Conservation (phyloP, 2,888 invertebrate genomes). For the Arrhopalites spinosus region DNA sequence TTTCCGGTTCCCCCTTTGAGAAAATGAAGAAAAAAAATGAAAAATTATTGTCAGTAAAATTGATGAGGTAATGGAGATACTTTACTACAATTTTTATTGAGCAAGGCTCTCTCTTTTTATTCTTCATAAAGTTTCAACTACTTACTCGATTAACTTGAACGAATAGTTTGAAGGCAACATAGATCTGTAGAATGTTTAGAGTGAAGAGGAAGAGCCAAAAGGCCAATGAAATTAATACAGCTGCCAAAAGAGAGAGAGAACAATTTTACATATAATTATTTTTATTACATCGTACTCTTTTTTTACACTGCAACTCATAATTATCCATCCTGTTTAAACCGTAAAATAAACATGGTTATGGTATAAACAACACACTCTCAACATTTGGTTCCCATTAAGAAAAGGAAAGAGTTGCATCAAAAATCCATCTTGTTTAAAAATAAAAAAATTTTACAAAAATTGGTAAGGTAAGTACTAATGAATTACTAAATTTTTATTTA, state of each 20-base stretch:
- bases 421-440: neutral
- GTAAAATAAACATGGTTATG: too few species aligned
- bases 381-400: too few species aligned
- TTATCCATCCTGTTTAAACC: too few species aligned
- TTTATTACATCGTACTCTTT: too few species aligned
- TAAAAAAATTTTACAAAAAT: neutral
- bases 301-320: too few species aligned
- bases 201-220: slow-evolving; percentile 35
- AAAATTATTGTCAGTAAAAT: neutral
- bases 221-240: slow-evolving; percentile 31
- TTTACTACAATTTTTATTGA: neutral
- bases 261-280: too few species aligned
- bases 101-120: neutral
- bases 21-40: neutral
- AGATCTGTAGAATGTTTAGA: slow-evolving; percentile 36
- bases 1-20: slow-evolving; percentile 30
- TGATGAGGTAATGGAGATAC: neutral
- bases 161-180: slow-evolving; percentile 28
- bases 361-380: too few species aligned
- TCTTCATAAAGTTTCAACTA: too few species aligned
- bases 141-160: slow-evolving; percentile 29
- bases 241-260: slow-evolving; percentile 9
- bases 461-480: neutral
- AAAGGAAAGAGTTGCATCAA: too few species aligned
- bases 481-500: slow-evolving; percentile 16